Percentiles rank a stretch among this genome's conserved stretches.
Conservation (phyloP, 2,888 invertebrate genomes). For the Celastrina argiolus region DNA sequence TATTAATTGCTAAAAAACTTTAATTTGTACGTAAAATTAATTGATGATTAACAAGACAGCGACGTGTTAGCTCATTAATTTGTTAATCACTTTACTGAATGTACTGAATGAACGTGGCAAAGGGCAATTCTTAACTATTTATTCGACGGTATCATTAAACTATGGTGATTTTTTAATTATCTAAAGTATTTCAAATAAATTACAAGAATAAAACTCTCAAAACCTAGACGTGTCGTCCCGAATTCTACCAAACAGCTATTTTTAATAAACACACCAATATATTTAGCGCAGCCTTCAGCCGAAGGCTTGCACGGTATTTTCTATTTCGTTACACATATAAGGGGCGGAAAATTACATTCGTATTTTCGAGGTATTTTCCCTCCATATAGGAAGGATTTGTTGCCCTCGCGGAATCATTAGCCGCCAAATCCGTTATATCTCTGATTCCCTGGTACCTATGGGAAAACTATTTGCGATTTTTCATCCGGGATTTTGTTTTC, state of each 20-base stretch:
- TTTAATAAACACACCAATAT: conserved; percentile 13
- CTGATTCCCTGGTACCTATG: conserved; percentile 51
- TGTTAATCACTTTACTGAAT: conserved; percentile 3
- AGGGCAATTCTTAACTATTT: not conserved
- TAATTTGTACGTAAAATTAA: conserved; percentile 1
- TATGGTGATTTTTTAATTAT: not conserved
- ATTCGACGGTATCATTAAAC: not conserved
- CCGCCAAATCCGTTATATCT: conserved; percentile 58
- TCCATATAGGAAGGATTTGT: conserved; percentile 73
- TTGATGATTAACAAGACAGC: not conserved
- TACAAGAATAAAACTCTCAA: not conserved
- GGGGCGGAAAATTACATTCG: conserved; percentile 52
- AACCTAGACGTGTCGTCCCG: not conserved
- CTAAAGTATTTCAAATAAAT: not conserved
- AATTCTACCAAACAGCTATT: conserved; percentile 9
- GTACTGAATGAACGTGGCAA: conserved; percentile 3
- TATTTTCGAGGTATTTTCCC: conserved; percentile 73
- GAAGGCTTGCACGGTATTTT: conserved; percentile 15
- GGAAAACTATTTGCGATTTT: conserved; percentile 64
- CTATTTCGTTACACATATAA: conserved; percentile 27
- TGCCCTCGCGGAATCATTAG: conserved; percentile 62
- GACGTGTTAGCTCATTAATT: conserved; percentile 4
- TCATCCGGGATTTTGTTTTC: conserved; percentile 51
- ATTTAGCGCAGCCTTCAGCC: conserved; percentile 4
- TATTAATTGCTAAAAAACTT: not conserved